Base-by-base conservation (phyloP, 2,113 vertebrate genomes). In the Hippocampus guttulatus region DNA sequence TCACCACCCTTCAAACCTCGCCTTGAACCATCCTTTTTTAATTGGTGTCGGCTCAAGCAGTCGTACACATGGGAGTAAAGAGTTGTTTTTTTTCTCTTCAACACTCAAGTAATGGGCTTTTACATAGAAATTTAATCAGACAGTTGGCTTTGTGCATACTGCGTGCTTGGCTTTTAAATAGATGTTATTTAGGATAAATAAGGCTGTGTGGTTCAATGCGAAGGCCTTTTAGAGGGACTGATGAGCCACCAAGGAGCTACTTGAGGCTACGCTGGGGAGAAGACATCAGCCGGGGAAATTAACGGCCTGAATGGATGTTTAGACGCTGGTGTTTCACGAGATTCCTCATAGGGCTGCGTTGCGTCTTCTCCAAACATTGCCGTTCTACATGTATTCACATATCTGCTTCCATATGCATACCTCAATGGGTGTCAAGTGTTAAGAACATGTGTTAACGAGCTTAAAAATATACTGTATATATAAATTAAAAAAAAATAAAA, bases 21-120 rank as follows among this genome's bases (percentile, higher is more conserved):
- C 89, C 88, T 91, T 90, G 87, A 86, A 90, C 87, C 81, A 71
- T 75, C 68, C 68, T 82, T 84, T 90, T 90, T 90, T 90, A 91
- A 91, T 91, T 91, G 90, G 75, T 79, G 70, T 86, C 64, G 71
- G 76, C 82, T 78, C 82, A 75, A 79, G 82, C 66, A 67, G 23
- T 65, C 20, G 23, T 65, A 47, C 41, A 74, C 71, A 79, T 40
- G 67, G 69, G 74, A 43, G 25, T 67, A 49, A 49, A 64, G 33
- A 52, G 64, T 20, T 63, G 21, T 8, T 14, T 69, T 67, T 74
- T 30, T 57, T 57, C n/a, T 73, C 65, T 75, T 74, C 43, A 75
- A 72, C 64, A 78, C 80, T 57, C 49, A 81, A 80, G 71, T 75
- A 74, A 75, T 47, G 63, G 64, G 43, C 11, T 64, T 45, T 65